Conservation (phyloP, 2,888 invertebrate species). For the Melinaea menophilus region DNA sequence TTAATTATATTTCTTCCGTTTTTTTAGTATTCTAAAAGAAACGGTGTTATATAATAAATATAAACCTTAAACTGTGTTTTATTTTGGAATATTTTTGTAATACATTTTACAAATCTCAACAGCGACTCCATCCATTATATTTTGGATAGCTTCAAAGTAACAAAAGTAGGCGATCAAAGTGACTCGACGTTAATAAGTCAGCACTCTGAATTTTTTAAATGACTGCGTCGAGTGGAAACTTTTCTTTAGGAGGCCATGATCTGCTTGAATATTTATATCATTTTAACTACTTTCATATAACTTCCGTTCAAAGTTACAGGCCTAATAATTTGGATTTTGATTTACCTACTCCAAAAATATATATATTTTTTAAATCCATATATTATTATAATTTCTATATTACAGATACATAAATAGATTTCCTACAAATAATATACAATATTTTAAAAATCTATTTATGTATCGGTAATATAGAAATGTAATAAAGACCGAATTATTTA, state of each 20-base stretch:
- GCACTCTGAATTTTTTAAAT: conserved; percentile 68
- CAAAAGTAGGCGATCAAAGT: conserved; percentile 34
- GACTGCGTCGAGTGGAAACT: conserved; percentile 51
- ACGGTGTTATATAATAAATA: no score
- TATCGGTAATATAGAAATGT: no score
- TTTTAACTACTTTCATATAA: conserved; percentile 37
- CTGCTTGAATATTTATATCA: conserved; percentile 34
- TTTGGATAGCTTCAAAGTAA: conserved; percentile 23
- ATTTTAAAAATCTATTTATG: no score
- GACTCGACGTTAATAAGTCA: conserved; percentile 58
- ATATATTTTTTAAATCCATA: not conserved
- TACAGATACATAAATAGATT: no score
- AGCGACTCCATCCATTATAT: not conserved
- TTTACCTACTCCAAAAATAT: not conserved
- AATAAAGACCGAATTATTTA: no score
- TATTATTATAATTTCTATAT: no score
- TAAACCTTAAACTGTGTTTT: no score
- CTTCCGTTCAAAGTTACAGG: conserved; percentile 8
- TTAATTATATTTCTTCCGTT: not conserved
- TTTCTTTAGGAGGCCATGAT: conserved; percentile 43
- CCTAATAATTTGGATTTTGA: not conserved
- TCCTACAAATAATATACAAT: no score
- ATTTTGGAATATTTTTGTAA: not conserved
- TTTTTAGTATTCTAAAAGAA: not conserved
- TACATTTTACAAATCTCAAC: conserved; percentile 1